phyloP scores from a whole-genome alignment of 2,113 vertebrate species.

The Carassius carassius region DNA sequence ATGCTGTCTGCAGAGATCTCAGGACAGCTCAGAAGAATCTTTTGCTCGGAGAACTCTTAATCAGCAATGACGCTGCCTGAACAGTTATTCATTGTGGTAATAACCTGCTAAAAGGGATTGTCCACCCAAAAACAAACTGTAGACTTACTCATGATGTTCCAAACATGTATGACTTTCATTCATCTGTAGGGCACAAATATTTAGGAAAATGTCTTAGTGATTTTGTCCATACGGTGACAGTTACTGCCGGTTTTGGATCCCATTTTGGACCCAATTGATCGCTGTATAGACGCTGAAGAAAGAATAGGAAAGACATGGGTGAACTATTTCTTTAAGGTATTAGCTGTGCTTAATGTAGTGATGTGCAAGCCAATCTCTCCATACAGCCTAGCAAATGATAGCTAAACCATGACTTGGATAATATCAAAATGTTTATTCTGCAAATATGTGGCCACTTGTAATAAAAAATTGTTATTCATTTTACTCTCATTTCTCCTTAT shows the following conservation, averaged over 20 bases:
- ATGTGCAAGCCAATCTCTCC: background rate
- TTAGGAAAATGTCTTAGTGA: background rate
- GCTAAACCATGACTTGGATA: background rate
- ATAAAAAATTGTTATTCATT: background rate
- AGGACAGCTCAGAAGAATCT: conserved; percentile 45
- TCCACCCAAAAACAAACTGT: background rate
- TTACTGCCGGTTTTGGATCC: background rate
- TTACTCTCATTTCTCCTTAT: background rate
- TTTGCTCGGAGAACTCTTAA: conserved; percentile 44
- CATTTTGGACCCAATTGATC: background rate
- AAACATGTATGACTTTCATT: background rate
- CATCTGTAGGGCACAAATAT: background rate
- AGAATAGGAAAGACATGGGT: background rate
- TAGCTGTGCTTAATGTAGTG: conserved; percentile 14
- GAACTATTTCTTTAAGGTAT: background rate
- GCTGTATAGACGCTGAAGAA: background rate
- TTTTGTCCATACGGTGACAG: background rate
- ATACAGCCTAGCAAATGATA: background rate
- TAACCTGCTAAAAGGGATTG: background rate
- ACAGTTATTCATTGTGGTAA: background rate
- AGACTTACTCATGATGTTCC: background rate
- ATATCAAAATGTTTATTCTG: background rate
- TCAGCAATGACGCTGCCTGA: background rate
- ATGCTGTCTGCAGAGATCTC: conserved; percentile 40
- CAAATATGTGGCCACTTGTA: background rate